Base-by-base conservation (phyloP, 2,888 invertebrate genomes). In the Cyclophora albipunctata region DNA sequence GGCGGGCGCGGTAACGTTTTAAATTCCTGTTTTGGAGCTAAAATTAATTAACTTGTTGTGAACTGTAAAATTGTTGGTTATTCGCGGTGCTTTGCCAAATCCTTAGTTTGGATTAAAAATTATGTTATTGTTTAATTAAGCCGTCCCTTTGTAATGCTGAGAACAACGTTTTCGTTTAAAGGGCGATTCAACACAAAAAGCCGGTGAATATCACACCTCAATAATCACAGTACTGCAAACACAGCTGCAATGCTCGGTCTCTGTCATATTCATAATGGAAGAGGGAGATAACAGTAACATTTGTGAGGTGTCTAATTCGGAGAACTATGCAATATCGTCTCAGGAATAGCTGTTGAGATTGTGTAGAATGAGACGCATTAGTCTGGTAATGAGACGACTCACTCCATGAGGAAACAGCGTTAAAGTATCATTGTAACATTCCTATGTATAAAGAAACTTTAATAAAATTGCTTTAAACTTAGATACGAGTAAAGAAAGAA, bases 141-240 rank as follows among this genome's bases (percentile, higher is more conserved):
- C 37, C 52, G 57, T 58, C 55, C 58, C 58, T 47, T 55, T 45
- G 59, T 60, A 62, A 59, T 37, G 37, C 59, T 55, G 48, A 50
- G 44, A 20, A 37, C 37, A 37, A 37, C 5, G 37, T 37, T 37
- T 37, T 37, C 2, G 5, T 37, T 37, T 4, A 5, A 37, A 37
- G 37, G 37, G 37, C 37, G 5, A 37, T 37, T 5, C 44, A 55
- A 59, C 53, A 72, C 71, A 67, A 70, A 64, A 64, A 66, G 67
- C 71, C 67, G 80, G 77, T 75, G 73, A 73, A 80, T 70, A 71
- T 81, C 71, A 62, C 81, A 82, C 81, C 69, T 71, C 67, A 65
- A 69, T 74, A 68, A 76, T 74, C 66, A 65, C 64, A 51, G 52
- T 59, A 62, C 57, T 49, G 60, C 65, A 66, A 70, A 69, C 69